A percentile compares a stretch with the other conserved stretches of the same genome.
Evolutionary conservation across 2,888 invertebrate genomes (phyloP).

Genomic region (Caenorhabditis panamensis): DNA sequence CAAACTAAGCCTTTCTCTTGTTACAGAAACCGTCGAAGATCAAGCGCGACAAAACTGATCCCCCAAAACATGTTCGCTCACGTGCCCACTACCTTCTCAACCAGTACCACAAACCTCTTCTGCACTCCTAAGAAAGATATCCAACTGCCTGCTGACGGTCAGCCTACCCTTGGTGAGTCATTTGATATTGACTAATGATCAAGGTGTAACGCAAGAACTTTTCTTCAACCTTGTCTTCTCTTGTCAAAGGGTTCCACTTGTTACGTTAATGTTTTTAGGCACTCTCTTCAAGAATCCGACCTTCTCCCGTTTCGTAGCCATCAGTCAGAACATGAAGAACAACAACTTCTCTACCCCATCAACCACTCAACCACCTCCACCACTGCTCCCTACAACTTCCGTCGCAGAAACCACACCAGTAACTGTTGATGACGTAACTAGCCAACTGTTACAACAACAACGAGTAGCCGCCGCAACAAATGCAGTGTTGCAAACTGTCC

Average conservation of each 20-base stretch:
- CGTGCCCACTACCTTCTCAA: conserved; percentile 24
- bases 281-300: conserved; percentile 64
- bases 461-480: conserved; percentile 29
- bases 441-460: conserved; percentile 40
- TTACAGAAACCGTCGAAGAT: conserved; percentile 32
- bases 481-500: conserved; percentile 24
- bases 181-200: neutral
- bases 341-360: conserved; percentile 54
- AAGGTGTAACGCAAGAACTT: conserved; percentile 8
- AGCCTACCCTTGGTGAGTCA: conserved; percentile 52
- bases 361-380: conserved; percentile 11
- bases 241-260: neutral
- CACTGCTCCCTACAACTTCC: conserved; percentile 24
- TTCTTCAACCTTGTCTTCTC: neutral
- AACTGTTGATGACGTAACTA: conserved; percentile 28
- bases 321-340: conserved; percentile 64
- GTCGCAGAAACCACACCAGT: conserved; percentile 20
- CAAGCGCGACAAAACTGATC: conserved; percentile 40
- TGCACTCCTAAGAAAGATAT: conserved; percentile 30
- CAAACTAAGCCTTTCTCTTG: neutral
- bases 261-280: conserved; percentile 23
- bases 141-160: conserved; percentile 31
- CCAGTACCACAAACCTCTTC: conserved; percentile 28
- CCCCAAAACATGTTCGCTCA: conserved; percentile 53
- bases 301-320: conserved; percentile 65